These are phyloP conservation scores for Hylyphantes graminicola DNA, from an alignment of 1,140 invertebrate genomes.

Conservation along the genomic window DNA sequence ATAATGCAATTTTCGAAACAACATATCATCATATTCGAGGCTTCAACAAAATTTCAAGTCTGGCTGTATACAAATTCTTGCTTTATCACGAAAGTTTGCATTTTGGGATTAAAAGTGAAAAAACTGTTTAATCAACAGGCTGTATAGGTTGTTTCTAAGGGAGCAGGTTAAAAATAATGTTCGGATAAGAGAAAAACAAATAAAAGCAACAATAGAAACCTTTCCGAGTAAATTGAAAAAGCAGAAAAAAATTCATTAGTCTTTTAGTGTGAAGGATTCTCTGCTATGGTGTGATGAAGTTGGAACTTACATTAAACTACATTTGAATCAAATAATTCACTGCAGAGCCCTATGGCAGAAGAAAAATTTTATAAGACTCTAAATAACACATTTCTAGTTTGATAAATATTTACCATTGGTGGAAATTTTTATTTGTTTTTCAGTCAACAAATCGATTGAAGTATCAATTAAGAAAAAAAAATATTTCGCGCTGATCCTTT, in stretches of 20 bases:
- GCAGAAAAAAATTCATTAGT: constrained; percentile 53
- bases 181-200: constrained; percentile 56
- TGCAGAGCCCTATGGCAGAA: no score
- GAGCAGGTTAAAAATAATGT: constrained; percentile 52
- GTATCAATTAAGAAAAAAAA: no score
- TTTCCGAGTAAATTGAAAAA: constrained; percentile 52
- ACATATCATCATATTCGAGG: constrained; percentile 50
- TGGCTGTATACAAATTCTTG: constrained; percentile 45
- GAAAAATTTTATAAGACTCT: no score
- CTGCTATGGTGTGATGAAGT: no score
- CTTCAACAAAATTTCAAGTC: neutral
- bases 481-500: no score
- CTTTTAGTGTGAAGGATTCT: constrained; percentile 36
- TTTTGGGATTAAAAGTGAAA: constrained; percentile 40
- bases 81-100: constrained; percentile 42
- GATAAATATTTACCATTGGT: no score
- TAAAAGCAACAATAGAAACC: constrained; percentile 42
- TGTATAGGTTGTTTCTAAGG: constrained; percentile 27
- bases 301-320: no score
- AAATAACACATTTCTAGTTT: no score
- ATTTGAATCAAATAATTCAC: no score
- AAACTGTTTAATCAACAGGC: constrained; percentile 53
- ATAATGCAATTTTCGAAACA: constrained; percentile 54
- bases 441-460: no score
- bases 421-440: no score